phyloP scores from a whole-genome alignment of 2,797 vertebrate species.

The Thaleichthys pacificus region DNA sequence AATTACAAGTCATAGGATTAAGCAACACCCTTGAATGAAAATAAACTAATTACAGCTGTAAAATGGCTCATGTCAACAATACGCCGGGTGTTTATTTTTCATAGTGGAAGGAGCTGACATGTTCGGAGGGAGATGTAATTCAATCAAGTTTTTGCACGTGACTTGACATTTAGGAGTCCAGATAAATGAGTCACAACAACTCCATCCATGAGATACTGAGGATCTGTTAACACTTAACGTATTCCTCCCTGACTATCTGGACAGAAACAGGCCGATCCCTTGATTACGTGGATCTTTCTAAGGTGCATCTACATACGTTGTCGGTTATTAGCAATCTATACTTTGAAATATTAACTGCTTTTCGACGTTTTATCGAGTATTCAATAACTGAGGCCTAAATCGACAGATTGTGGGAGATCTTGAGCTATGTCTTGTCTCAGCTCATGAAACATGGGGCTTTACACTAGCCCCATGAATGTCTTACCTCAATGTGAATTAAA shows the following conservation, averaged over 20 bases:
- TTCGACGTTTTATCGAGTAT: too few relatives aligned
- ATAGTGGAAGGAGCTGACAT: slow-evolving; percentile 5
- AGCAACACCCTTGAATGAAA: slow-evolving; percentile 7
- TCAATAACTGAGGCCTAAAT: too few relatives aligned
- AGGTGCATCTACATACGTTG: neutral
- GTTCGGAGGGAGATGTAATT: slow-evolving; percentile 2
- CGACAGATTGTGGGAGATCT: neutral
- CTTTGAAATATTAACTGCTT: too few relatives aligned
- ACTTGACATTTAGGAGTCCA: slow-evolving; percentile 4
- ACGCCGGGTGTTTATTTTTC: neutral
- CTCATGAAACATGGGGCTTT: neutral
- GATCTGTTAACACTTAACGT: neutral
- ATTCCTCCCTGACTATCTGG: neutral
- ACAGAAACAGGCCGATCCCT: neutral
- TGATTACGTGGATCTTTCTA: neutral
- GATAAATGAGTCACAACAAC: neutral
- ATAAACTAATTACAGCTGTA: slow-evolving; percentile 8
- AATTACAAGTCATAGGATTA: slow-evolving; percentile 10
- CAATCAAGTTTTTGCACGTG: neutral
- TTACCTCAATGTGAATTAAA: neutral
- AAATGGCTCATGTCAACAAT: slow-evolving; percentile 6
- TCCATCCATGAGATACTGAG: neutral
- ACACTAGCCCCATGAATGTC: too few relatives aligned
- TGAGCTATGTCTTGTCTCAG: neutral
- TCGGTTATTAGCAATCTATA: neutral